Evolutionary conservation across 2,113 vertebrate genomes (phyloP).

Genomic region (Potamarius usumacintae): DNA sequence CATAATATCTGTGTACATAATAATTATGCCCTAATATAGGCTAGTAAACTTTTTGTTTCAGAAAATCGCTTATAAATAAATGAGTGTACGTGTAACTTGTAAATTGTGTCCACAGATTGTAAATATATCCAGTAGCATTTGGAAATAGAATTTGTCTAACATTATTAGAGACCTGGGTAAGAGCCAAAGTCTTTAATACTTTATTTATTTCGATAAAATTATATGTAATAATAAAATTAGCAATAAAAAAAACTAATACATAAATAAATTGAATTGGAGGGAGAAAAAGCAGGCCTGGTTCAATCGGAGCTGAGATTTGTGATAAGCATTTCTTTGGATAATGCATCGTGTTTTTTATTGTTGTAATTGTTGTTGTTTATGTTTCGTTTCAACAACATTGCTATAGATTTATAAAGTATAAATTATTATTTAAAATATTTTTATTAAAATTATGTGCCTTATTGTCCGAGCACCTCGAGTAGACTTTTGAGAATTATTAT

Average conservation of each 20-base stretch:
- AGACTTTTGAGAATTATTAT: background rate
- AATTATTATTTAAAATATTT: too few relatives aligned
- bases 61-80: background rate
- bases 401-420: background rate
- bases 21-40: background rate
- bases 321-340: background rate
- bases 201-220: background rate
- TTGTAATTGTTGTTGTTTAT: too few relatives aligned
- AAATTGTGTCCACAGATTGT: background rate
- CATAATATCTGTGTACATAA: background rate
- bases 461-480: background rate
- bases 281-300: too few relatives aligned
- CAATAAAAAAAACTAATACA: background rate
- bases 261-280: background rate
- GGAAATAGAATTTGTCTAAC: background rate
- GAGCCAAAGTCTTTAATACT: background rate
- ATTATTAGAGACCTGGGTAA: background rate
- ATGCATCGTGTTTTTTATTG: too few relatives aligned
- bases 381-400: background rate
- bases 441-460: background rate
- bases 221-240: background rate
- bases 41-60: background rate
- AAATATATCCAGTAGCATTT: background rate
- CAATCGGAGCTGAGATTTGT: background rate
- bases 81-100: background rate